Evolutionary conservation across 2,797 vertebrate species (phyloP).

Genomic region (Lutjanus argentimaculatus): DNA sequence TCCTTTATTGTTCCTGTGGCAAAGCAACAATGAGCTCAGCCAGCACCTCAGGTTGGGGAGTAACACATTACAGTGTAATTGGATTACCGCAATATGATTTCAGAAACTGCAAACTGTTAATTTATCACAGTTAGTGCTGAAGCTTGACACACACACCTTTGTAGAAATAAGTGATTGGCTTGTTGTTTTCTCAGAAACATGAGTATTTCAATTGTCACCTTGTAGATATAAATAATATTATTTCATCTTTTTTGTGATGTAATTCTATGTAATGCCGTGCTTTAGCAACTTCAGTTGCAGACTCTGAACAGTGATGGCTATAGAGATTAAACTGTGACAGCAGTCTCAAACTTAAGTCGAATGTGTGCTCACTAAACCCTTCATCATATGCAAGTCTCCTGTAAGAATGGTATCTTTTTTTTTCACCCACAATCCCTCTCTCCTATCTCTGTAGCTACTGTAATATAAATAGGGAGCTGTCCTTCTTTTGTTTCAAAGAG

Average conservation of each 20-base stretch:
- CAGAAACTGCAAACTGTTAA: slow-evolving; percentile 22
- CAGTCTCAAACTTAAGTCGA: slow-evolving; percentile 26
- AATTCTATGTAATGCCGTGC: slow-evolving; percentile 26
- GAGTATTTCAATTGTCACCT: background rate
- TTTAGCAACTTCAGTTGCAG: background rate
- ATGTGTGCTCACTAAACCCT: slow-evolving; percentile 35
- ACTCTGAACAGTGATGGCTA: slow-evolving; percentile 10
- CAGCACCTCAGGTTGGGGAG: slow-evolving; percentile 7
- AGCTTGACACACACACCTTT: background rate
- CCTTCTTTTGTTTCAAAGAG: slow-evolving; percentile 50
- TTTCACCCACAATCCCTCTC: slow-evolving; percentile 12
- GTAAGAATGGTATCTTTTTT: slow-evolving; percentile 20
- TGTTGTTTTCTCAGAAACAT: slow-evolving; percentile 1
- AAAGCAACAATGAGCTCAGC: slow-evolving; percentile 8
- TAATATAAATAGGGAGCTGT: slow-evolving; percentile 46
- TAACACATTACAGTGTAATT: slow-evolving; percentile 24
- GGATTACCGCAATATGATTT: slow-evolving; percentile 22
- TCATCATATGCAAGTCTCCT: slow-evolving; percentile 30
- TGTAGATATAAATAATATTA: background rate
- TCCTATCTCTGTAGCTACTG: slow-evolving; percentile 23
- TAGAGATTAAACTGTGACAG: slow-evolving; percentile 26
- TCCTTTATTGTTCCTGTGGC: slow-evolving; percentile 1
- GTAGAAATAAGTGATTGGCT: background rate
- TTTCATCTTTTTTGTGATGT: slow-evolving; percentile 23
- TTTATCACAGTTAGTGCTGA: slow-evolving; percentile 28